Base-by-base conservation (phyloP, 2,888 invertebrate genomes). In the Toxonevra muliebris region DNA sequence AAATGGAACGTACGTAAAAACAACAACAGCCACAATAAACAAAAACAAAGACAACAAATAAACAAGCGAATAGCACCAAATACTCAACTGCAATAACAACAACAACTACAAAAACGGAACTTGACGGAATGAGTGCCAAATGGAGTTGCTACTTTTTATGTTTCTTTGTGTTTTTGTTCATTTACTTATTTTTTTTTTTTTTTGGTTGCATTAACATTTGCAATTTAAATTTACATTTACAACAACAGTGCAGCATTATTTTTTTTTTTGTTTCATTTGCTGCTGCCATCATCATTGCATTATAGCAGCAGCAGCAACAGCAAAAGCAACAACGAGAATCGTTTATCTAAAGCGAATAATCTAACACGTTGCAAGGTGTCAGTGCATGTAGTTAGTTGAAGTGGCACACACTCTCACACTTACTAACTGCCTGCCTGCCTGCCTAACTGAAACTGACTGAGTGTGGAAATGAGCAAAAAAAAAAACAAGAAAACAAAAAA, bases 341-440 rank as follows among this genome's bases (percentile, higher is more conserved):
- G 30, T 30, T 75, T 73, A 73, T 74, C 75, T 73, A 72, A 73
- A 70, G 72, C 71, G 68, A 69, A 69, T 71, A 74, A 74, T 75
- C 75, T 69, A n/a, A 72, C 73, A 73, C 73, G 71, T 73, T 73
- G 74, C 74, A 71, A 75, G 74, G 74, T 75, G 75, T 74, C 74
- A 69, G 59, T 55, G 65, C 63, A 50, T 64, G 43, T 62, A 15
- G 50, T 48, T 48, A 13, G 15, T 13, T n/a, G 50, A 30, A 30
- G 30, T 30, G 30, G 30, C 30, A 30, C 30, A 30, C 30, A 30
- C 30, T 30, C 30, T 30, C 48, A 15, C n/a, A 48, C 48, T 48
- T 4, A n/a, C n/a, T n/a, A n/a, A n/a, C n/a, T n/a, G n/a, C n/a
- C n/a, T 48, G 11, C 10, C 10, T 10, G 10, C 5, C n/a, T 8